phyloP scores from a whole-genome alignment of 2,113 vertebrate species.

The Hystrix brachyura region DNA sequence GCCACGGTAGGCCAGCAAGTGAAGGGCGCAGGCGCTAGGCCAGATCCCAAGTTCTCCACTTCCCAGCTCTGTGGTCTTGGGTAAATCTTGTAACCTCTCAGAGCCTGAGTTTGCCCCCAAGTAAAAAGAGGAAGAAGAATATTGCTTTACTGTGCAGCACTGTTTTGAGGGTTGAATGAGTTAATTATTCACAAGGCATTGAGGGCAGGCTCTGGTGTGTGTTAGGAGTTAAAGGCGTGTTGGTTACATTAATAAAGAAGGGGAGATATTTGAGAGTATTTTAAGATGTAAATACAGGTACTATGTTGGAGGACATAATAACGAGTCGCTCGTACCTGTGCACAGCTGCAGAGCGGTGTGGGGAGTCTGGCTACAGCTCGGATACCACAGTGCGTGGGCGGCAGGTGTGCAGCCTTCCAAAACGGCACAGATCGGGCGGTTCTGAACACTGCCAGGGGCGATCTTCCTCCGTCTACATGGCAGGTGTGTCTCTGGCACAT shows the following conservation, averaged over 20 bases:
- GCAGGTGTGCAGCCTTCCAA: not conserved
- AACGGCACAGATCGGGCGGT: not conserved
- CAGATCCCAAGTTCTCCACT: not conserved
- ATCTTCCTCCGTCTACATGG: not conserved
- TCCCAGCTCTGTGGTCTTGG: not conserved
- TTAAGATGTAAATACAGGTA: not conserved
- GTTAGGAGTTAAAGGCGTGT: not conserved
- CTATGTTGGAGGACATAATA: not conserved
- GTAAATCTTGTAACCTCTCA: not conserved
- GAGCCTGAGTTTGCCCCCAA: not conserved
- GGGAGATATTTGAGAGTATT: conserved; percentile 17
- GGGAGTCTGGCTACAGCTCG: not conserved
- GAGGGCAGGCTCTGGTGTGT: not conserved
- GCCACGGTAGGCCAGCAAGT: not conserved
- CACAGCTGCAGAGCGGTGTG: not conserved
- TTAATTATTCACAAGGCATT: conserved; percentile 4
- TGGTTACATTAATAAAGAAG: conserved; percentile 33
- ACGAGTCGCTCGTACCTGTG: rapidly evolving
- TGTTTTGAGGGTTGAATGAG: not conserved
- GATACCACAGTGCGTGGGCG: not conserved
- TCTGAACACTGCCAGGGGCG: not conserved
- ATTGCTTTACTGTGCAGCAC: not conserved
- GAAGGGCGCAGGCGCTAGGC: not conserved
- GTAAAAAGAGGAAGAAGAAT: not conserved
- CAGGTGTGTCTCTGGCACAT: not conserved